Evolutionary conservation across 2,113 vertebrate genomes (phyloP), one percentile per base, ranked within the genome.

Genomic region (Dryoscopus gambensis): DNA sequence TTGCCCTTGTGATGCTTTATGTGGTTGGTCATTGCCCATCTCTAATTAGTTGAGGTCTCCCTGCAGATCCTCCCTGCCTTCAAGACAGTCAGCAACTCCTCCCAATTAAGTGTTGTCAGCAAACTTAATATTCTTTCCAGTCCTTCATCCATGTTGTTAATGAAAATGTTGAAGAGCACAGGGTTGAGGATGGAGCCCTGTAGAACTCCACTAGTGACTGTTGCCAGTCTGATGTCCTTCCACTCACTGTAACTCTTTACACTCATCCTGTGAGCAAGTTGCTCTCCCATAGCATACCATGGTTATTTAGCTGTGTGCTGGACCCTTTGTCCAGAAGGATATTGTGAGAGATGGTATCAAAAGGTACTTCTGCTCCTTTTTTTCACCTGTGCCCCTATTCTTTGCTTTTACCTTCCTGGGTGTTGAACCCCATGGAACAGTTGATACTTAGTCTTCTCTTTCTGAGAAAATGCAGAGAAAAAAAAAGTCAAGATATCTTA

Each of bases 11-110:
- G 39, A 18, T 10, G 6, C 9, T n/a, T 33, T 28, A 46, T 28
- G 11, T 0, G 0, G 6, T 2, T 75, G 19, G 30, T 68, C 28
- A 12, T 7, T 47, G 20, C 24, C 28, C 46, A 15, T 8, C 2
- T 18, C 53, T 31, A 4, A 13, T 13, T 25, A 53, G 20, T 5
- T 2, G 1, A 14, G 40, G 5, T 33, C 39, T 35, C 14, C 31
- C 39, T 55, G 47, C n/a, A 83, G 21, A 21, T 17, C n/a, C 30
- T 55, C 39, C 22, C n/a, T 40, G 17, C 20, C 55, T 49, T 35
- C 2, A 1, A 35, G 55, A 40, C 20, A 55, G 40, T 47, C 56
- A n/a, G 31, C 40, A 55, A 2, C 14, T 15, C n/a, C 35, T 62
- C 47, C 17, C 39, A 31, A 2, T 12, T 53, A 15, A 60, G 7